Evolutionary conservation across 2,113 vertebrate species (phyloP).

Genomic region (Triplophysa siluroides): DNA sequence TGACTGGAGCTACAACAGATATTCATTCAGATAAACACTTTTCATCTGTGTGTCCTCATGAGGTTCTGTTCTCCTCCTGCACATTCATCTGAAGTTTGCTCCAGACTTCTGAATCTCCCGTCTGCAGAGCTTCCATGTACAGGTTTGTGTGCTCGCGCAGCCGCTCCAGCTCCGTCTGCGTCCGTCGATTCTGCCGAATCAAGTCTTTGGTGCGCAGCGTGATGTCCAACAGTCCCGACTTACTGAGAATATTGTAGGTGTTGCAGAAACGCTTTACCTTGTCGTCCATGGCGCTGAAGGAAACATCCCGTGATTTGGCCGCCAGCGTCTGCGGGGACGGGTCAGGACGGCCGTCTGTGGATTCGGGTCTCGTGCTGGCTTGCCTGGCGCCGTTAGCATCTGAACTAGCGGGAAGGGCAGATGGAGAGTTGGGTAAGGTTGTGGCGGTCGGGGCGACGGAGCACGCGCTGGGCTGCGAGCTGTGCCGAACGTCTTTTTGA

Average conservation of each 20-base stretch:
- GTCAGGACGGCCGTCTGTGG: neutral
- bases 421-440: neutral
- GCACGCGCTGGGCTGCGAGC: neutral
- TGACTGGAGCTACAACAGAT: no score
- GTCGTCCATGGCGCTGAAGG: constrained; percentile 61
- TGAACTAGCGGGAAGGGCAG: neutral
- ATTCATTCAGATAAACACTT: no score
- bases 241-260: constrained; percentile 85
- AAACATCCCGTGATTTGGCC: neutral
- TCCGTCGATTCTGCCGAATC: constrained; percentile 87
- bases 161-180: constrained; percentile 82
- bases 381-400: neutral
- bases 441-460: neutral
- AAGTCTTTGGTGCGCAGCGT: constrained; percentile 91
- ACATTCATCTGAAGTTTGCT: constrained; percentile 79
- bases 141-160: constrained; percentile 84
- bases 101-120: constrained; percentile 78
- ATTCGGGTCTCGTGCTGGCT: neutral
- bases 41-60: neutral
- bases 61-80: constrained; percentile 54
- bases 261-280: constrained; percentile 88
- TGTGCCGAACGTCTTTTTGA: constrained; percentile 59
- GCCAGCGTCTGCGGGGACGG: no score
- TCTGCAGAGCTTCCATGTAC: constrained; percentile 80
- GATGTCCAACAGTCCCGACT: constrained; percentile 87